A percentile compares a stretch with the other conserved stretches of the same genome.
Evolutionary conservation across 2,888 invertebrate genomes (phyloP).

Genomic region (Pachliopta kotzebuea): DNA sequence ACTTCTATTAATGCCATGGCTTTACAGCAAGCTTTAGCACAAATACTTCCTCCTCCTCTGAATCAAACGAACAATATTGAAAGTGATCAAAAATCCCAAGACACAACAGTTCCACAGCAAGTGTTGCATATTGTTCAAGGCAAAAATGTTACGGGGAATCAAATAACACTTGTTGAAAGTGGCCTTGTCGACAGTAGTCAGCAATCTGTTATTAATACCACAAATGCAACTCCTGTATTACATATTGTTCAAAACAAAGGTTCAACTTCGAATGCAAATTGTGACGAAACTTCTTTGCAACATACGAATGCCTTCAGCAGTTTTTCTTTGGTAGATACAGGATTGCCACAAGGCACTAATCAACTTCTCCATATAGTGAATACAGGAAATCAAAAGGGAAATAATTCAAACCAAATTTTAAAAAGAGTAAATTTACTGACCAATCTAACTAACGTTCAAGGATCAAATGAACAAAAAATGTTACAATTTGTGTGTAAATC

Average conservation of each 20-base stretch:
- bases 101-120: constrained; percentile 51
- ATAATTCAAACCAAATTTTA: constrained; percentile 60
- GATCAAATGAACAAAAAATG: constrained; percentile 75
- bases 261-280: constrained; percentile 39
- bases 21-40: constrained; percentile 72
- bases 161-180: constrained; percentile 65
- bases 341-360: constrained; percentile 68
- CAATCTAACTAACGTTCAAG: constrained; percentile 70
- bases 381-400: constrained; percentile 63
- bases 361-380: constrained; percentile 76
- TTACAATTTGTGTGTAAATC: constrained; percentile 84
- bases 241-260: constrained; percentile 74
- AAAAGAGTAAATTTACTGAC: constrained; percentile 75
- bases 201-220: constrained; percentile 62
- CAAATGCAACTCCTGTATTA: constrained; percentile 64
- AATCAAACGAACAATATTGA: constrained; percentile 58
- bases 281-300: constrained; percentile 48
- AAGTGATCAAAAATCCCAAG: constrained; percentile 48
- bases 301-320: constrained; percentile 63
- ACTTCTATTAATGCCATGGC: constrained; percentile 64
- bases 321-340: constrained; percentile 66
- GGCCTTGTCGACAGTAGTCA: constrained; percentile 64
- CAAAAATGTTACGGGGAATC: constrained; percentile 62
- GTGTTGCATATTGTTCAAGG: constrained; percentile 75
- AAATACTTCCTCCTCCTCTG: constrained; percentile 69